Evolutionary conservation across 2,113 vertebrate species (phyloP).

Genomic region (Calcarius ornatus): DNA sequence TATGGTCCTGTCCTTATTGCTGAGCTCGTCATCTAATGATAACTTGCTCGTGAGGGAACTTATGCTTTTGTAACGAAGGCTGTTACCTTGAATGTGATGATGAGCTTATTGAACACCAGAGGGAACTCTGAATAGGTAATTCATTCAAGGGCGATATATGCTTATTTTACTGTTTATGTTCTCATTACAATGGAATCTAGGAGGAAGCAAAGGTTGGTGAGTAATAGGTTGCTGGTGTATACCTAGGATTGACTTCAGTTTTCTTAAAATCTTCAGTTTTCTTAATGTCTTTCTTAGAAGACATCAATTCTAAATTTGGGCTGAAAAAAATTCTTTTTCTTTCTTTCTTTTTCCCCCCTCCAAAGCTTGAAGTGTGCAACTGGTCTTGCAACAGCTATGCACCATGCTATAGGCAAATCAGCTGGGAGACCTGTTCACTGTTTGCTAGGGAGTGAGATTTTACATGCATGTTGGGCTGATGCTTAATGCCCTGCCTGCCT

Average conservation of each 20-base stretch:
- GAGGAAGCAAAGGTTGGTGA: conserved; percentile 19
- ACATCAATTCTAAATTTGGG: not conserved
- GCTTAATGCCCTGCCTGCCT: not conserved
- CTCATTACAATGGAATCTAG: conserved; percentile 54
- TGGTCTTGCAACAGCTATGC: not conserved
- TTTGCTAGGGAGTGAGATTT: not conserved
- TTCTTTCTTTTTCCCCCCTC: rapidly evolving
- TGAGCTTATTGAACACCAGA: conserved; percentile 56
- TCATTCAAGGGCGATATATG: not conserved
- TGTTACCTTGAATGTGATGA: conserved; percentile 17
- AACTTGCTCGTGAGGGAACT: not conserved
- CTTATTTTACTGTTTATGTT: conserved; percentile 32
- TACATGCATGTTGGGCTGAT: rapidly evolving
- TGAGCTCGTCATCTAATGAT: not conserved
- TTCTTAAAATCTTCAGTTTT: not conserved
- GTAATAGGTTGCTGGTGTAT: not conserved
- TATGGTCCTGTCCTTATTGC: not conserved
- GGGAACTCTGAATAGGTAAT: conserved; percentile 60
- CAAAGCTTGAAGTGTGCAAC: not conserved
- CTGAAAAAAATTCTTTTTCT: not conserved
- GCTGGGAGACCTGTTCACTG: not conserved
- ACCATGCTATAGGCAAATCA: not conserved
- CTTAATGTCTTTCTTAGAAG: not conserved
- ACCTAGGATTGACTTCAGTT: not conserved
- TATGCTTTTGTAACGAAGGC: not conserved